These are phyloP conservation scores for Gobio gobio DNA, from an alignment of 2,113 vertebrate species.

Conservation along the genomic window DNA sequence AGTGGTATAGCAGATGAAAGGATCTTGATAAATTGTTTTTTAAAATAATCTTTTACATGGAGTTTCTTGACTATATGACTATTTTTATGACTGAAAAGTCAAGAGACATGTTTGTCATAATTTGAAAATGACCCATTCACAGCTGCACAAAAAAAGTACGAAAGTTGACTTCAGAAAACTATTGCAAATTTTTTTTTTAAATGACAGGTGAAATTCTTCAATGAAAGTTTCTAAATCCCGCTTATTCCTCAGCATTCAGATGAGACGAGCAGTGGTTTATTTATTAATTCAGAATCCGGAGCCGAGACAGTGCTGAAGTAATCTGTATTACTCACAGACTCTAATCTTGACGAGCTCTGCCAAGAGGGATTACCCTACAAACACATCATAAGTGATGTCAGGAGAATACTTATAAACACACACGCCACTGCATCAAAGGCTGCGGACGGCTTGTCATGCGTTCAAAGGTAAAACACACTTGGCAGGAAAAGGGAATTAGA, in stretches of 20 bases:
- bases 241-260: slow-evolving; percentile 6
- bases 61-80: neutral
- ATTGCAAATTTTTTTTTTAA: neutral
- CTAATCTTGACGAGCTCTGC: slow-evolving; percentile 30
- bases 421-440: slow-evolving; percentile 38
- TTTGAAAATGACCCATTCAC: neutral
- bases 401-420: slow-evolving; percentile 25
- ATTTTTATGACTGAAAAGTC: neutral
- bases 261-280: neutral
- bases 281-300: slow-evolving; percentile 6
- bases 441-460: slow-evolving; percentile 59
- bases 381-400: slow-evolving; percentile 42
- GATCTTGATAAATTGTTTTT: too few relatives aligned
- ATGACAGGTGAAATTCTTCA: neutral
- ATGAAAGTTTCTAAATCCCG: neutral
- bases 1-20: neutral
- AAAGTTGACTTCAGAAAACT: neutral
- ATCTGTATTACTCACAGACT: slow-evolving; percentile 22
- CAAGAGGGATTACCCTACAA: slow-evolving; percentile 34
- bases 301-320: slow-evolving; percentile 6
- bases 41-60: neutral
- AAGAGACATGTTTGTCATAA: slow-evolving; percentile 1
- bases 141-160: neutral
- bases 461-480: slow-evolving; percentile 60
- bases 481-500: slow-evolving; percentile 57